Evolutionary conservation across 1,140 invertebrate species (phyloP), one percentile per base, ranked within the genome.

Genomic region (Cydia fagiglandana): DNA sequence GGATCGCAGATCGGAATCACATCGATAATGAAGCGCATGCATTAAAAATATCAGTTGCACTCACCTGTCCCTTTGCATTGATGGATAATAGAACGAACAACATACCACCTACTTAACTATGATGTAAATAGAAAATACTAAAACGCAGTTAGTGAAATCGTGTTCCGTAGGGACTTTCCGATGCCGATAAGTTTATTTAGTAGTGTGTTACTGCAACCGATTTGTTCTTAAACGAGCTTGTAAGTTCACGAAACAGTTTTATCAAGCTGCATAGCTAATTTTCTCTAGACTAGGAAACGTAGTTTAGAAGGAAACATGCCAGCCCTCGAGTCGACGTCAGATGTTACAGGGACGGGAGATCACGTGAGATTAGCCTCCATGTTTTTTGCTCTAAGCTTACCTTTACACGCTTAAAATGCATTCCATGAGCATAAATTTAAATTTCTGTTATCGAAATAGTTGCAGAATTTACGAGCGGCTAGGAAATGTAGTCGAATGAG

Each of bases 401-500:
- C 83, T 82, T 85, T 83, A 86, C 83, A 86, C 84, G 85, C 76
- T 84, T 83, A 83, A 85, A 88, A 87, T 88, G 85, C 87, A 87
- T 85, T 80, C 85, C 81, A 78, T 76, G 83, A 74, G 82, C 83
- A 87, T 90, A 88, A 89, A 89, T 88, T 90, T 87, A 83, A 90
- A 88, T 91, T 90, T 86, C 79, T 83, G 83, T 86, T 90, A 90
- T 91, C 87, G 82, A 89, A 91, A 89, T 88, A 90, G 84, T 89
- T 83, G 78, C 78, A 83, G 78, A 88, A 87, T 86, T 91, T 91
- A 90, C 84, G 85, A 83, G 70, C 81, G 17, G 73, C 77, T 77
- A 83, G 83, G 74, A 84, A 88, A 85, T 84, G 83, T 84, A 79
- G 80, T 75, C 77, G 84, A 81, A 86, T 89, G 81, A 86, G 78